phyloP scores from a whole-genome alignment of 2,113 vertebrate genomes.

The Sapayoa aenigma region DNA sequence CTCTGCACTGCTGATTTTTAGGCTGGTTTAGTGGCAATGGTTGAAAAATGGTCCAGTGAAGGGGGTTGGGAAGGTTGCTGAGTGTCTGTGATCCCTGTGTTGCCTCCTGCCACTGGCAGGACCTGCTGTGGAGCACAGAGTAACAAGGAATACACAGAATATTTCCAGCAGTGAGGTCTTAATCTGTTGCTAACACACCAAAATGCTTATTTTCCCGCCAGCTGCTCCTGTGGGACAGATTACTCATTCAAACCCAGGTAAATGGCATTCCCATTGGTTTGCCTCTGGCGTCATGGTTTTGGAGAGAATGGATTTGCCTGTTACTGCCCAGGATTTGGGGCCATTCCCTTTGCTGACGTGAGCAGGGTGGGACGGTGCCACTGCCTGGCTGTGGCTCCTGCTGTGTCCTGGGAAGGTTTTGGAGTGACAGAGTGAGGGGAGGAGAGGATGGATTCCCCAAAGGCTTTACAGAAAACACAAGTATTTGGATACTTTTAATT shows the following conservation, averaged over 20 bases:
- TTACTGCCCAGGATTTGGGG: background rate
- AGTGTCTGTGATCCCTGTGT: background rate
- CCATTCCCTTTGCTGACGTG: accelerated
- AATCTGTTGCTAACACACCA: background rate
- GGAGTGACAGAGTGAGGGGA: no score
- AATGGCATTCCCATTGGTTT: background rate
- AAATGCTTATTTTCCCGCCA: background rate
- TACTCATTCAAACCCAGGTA: background rate
- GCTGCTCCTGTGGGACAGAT: background rate
- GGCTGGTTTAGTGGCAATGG: background rate
- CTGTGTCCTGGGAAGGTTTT: background rate
- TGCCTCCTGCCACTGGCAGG: background rate
- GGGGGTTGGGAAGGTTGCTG: background rate
- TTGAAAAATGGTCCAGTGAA: background rate
- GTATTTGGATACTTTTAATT: background rate
- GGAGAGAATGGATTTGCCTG: background rate
- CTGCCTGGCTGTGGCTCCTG: background rate
- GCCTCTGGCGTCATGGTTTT: background rate
- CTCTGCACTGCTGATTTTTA: background rate
- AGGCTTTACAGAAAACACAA: background rate
- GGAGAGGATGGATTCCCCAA: background rate
- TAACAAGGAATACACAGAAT: background rate
- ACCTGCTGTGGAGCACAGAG: background rate
- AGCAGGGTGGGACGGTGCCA: background rate
- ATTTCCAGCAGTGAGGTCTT: background rate